Evolutionary conservation across 1,140 invertebrate species (phyloP).

Genomic region (Drosophila willistoni): DNA sequence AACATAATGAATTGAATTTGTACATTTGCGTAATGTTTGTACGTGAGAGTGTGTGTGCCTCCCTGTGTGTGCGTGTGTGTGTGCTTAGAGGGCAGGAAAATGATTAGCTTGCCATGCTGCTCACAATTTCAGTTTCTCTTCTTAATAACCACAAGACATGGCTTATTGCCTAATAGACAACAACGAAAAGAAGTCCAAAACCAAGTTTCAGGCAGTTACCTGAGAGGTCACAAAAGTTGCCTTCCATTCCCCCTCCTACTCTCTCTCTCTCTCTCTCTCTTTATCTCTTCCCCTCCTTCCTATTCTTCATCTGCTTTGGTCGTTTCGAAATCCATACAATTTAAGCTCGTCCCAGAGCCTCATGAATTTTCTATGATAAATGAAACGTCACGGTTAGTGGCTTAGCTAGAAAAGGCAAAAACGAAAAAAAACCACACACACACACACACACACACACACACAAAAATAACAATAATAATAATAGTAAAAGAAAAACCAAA

Average conservation of each 20-base stretch:
- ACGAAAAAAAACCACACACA: too few species aligned
- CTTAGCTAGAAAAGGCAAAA: conserved; percentile 35
- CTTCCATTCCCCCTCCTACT: not conserved
- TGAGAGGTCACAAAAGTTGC: conserved; percentile 45
- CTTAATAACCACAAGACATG: conserved; percentile 41
- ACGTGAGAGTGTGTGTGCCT: not conserved
- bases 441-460: too few species aligned
- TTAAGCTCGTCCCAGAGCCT: conserved; percentile 25
- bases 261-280: not conserved
- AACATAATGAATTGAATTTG: conserved; percentile 66
- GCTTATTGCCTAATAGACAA: conserved; percentile 23
- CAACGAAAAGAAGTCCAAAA: conserved; percentile 2
- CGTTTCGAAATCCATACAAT: conserved; percentile 53
- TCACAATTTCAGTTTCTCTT: conserved; percentile 29
- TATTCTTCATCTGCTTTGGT: not conserved
- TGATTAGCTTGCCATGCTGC: conserved; percentile 39
- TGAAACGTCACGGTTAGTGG: conserved; percentile 71
- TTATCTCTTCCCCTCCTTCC: not conserved
- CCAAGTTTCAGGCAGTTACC: conserved; percentile 20
- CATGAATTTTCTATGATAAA: conserved; percentile 80
- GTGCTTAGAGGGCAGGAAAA: conserved; percentile 24
- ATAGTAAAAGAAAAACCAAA: conserved; percentile 20
- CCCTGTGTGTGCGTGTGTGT: not conserved
- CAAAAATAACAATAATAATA: conserved; percentile 50
- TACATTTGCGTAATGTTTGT: conserved; percentile 67